phyloP scores from a whole-genome alignment of 37 sponge, comb jelly and placozoan species.

The Cliona cf. orientalis region DNA sequence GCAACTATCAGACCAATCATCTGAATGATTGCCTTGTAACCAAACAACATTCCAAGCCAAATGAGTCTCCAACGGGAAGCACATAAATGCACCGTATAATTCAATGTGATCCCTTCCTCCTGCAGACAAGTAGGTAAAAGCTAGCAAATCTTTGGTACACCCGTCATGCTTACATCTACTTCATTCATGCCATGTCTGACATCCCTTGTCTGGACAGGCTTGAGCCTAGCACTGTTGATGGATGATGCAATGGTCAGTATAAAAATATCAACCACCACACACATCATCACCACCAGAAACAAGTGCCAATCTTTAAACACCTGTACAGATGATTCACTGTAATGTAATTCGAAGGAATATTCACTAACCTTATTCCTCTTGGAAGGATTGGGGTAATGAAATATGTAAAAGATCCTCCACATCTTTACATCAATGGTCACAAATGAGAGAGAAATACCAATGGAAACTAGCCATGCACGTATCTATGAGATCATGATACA shows the following conservation, averaged over 20 bases:
- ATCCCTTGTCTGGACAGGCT: not conserved
- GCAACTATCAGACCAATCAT: conserved; percentile 49
- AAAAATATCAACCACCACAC: conserved; percentile 31
- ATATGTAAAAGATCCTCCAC: conserved; percentile 58
- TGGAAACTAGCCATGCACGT: conserved; percentile 18
- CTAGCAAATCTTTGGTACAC: not conserved
- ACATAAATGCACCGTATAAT: conserved; percentile 14
- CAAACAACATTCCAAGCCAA: conserved; percentile 43
- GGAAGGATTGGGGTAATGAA: conserved; percentile 23
- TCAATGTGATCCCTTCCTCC: conserved; percentile 28
- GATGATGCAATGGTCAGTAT: not conserved
- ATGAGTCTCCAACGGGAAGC: not conserved
- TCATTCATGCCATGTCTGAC: conserved; percentile 6
- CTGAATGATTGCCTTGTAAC: conserved; percentile 57
- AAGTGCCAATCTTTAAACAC: conserved; percentile 58
- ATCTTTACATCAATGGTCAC: conserved; percentile 55
- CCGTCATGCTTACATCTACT: not conserved
- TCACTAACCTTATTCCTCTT: conserved; percentile 11
- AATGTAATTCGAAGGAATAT: not conserved
- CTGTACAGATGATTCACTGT: not conserved
- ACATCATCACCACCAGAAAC: conserved; percentile 9
- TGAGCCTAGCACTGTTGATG: not conserved
- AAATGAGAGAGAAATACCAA: conserved; percentile 35
- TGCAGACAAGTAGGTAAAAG: not conserved
- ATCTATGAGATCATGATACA: conserved; percentile 5